These are phyloP conservation scores for Acanthurus leucopareius DNA, from an alignment of 2,797 vertebrate species.

Conservation along the genomic window DNA sequence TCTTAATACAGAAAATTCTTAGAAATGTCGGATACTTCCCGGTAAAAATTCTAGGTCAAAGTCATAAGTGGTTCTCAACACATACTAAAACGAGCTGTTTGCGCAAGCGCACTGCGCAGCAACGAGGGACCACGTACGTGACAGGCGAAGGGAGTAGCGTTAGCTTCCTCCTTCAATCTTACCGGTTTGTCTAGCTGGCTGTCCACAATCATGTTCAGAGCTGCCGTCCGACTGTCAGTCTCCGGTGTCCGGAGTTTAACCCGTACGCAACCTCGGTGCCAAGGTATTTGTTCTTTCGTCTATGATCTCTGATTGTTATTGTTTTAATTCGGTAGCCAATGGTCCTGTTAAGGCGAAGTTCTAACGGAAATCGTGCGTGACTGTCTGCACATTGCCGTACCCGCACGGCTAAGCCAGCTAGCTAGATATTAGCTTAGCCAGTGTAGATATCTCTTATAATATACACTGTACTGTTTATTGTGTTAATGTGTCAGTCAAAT, in stretches of 20 bases:
- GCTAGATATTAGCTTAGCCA: constrained; percentile 22
- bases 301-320: background rate
- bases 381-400: constrained; percentile 32
- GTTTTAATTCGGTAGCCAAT: background rate
- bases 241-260: constrained; percentile 84
- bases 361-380: constrained; percentile 19
- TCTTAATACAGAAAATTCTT: background rate
- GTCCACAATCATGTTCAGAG: constrained; percentile 84
- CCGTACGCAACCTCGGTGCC: constrained; percentile 68
- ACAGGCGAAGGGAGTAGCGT: background rate
- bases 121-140: constrained; percentile 14
- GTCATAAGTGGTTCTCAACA: background rate
- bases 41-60: constrained; percentile 22
- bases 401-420: constrained; percentile 37
- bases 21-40: background rate
- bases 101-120: constrained; percentile 64
- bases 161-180: constrained; percentile 25
- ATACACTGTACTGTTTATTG: rapidly evolving
- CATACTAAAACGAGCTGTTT: background rate
- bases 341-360: background rate
- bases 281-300: constrained; percentile 69
- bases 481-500: background rate
- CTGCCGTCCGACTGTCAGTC: constrained; percentile 84
- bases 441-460: background rate
- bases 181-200: constrained; percentile 41